phyloP scores from a whole-genome alignment of 2,888 invertebrate species.

The Dryobotodes eremita region DNA sequence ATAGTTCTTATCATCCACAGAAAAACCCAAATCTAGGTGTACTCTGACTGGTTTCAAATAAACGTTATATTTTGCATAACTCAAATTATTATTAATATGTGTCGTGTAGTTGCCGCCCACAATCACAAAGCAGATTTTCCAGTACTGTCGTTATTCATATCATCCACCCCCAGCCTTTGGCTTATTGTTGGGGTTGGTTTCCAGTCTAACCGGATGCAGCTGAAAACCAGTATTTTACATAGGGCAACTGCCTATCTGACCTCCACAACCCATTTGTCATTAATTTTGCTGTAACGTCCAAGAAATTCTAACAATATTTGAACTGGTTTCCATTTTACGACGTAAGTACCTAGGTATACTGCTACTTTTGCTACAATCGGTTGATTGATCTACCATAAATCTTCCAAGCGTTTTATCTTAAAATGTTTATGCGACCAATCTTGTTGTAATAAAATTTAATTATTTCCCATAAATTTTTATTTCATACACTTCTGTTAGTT shows the following conservation, averaged over 20 bases:
- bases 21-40: neutral
- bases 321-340: slow-evolving; percentile 62
- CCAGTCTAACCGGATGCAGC: neutral
- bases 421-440: slow-evolving; percentile 49
- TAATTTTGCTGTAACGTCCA: slow-evolving; percentile 49
- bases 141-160: neutral
- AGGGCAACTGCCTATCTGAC: slow-evolving; percentile 2
- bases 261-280: neutral
- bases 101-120: neutral
- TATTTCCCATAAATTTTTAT: slow-evolving; percentile 63
- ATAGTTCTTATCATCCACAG: neutral
- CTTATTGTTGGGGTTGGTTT: neutral
- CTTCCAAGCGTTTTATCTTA: slow-evolving; percentile 55
- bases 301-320: slow-evolving; percentile 48
- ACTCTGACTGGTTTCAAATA: neutral
- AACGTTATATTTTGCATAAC: neutral
- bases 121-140: neutral
- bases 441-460: slow-evolving; percentile 66
- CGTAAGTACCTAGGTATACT: neutral
- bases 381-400: slow-evolving; percentile 50
- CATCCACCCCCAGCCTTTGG: accelerated
- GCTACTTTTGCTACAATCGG: slow-evolving; percentile 49
- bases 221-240: neutral
- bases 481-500: slow-evolving; percentile 49
- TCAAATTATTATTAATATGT: neutral